Evolutionary conservation across 2,888 invertebrate species (phyloP).

Genomic region (Diachrysia chrysitis): DNA sequence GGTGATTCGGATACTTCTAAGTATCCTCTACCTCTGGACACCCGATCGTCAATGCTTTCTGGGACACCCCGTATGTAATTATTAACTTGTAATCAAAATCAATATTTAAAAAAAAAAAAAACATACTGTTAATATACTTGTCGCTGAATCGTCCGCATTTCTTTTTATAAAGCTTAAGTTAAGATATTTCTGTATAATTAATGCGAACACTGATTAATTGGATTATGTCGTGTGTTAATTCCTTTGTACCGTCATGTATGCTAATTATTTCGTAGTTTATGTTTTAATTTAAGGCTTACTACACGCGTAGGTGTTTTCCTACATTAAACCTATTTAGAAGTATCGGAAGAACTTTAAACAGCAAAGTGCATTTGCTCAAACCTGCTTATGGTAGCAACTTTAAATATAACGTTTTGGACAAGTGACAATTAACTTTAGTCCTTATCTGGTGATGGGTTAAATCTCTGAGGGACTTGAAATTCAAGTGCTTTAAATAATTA

Average conservation of each 20-base stretch:
- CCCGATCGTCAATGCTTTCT: no score
- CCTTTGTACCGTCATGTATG: neutral
- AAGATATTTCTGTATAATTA: neutral
- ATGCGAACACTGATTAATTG: conserved; percentile 1
- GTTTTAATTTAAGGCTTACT: conserved; percentile 11
- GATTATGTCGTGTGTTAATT: conserved; percentile 5
- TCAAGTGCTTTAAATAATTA: conserved; percentile 3
- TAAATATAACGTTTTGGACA: conserved; percentile 18
- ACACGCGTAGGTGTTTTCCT: conserved; percentile 6
- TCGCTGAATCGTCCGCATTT: neutral
- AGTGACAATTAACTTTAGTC: conserved; percentile 33
- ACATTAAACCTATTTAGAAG: conserved; percentile 15
- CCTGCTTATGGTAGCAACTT: conserved; percentile 6
- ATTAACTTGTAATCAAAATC: no score
- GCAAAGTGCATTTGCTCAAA: conserved; percentile 16
- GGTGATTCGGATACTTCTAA: no score
- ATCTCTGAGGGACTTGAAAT: conserved; percentile 37
- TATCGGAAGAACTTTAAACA: neutral
- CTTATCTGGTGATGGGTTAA: conserved; percentile 14
- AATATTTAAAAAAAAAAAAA: no score
- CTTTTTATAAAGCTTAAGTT: neutral
- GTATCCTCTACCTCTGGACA: no score
- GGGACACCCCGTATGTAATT: no score
- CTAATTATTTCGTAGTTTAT: neutral
- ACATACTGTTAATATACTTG: no score